Base-by-base conservation (phyloP, 2,888 invertebrate species). In the Baronia brevicornis region DNA sequence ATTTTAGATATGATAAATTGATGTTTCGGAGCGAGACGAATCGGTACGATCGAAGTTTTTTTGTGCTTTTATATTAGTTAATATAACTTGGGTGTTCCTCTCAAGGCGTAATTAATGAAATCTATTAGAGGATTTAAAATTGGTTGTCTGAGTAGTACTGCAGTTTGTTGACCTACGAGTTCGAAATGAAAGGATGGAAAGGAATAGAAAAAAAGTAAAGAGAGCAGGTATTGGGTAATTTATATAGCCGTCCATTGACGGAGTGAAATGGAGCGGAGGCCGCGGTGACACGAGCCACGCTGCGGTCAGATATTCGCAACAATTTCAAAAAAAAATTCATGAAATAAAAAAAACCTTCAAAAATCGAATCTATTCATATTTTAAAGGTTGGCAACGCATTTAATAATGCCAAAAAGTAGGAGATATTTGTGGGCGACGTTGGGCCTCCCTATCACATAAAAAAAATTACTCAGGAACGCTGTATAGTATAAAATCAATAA, bases 201-300 rank as follows among this genome's bases (percentile, higher is more conserved):
- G 62, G 54, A 47, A 54, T 48, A 48, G 52, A 44, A 47, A 64
- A 70, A 71, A 72, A 73, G 61, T 49, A 58, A 58, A 65, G 60
- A 65, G 66, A 59, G 61, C 52, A 51, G 53, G 55, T 52, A 54
- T 59, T 41, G 56, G 56, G 54, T 57, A 60, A 74, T 78, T 74
- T 72, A 61, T 66, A 68, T 68, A 60, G 43, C 56, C 46, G 48
- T 56, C 54, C 66, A 75, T 70, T 71, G 64, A 74, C 44, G 47
- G 49, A 54, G 66, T 54, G 63, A 71, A 73, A 56, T 73, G 62
- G 65, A 72, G 70, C 72, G 68, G 50, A 50, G 53, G 54, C 46
- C 51, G 58, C 61, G 54, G 57, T 62, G 72, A 68, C 80, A 79
- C 78, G 77, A 72, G 80, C 74, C 70, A 61, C 40, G 46, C 36